These are phyloP conservation scores for Petrocephalus sullivani DNA, from an alignment of 2,797 vertebrate genomes.

Conservation along the genomic window DNA sequence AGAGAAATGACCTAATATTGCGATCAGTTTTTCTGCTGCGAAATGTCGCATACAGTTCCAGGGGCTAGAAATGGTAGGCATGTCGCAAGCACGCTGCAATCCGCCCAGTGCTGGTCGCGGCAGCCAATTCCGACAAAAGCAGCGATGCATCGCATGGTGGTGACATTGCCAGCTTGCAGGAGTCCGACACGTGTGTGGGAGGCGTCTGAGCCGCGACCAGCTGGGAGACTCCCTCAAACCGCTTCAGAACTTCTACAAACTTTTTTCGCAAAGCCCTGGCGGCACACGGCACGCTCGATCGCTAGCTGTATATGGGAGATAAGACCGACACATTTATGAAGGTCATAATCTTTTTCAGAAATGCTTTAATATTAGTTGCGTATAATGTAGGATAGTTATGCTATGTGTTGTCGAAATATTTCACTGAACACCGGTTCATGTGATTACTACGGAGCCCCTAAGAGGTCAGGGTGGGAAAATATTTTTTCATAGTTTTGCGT, in stretches of 20 bases:
- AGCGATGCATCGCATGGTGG: neutral
- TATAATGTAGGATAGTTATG: neutral
- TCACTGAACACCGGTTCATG: neutral
- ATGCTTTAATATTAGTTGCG: neutral
- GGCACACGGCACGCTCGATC: neutral
- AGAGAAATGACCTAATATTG: neutral
- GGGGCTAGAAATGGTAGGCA: neutral
- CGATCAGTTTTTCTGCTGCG: neutral
- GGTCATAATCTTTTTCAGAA: neutral
- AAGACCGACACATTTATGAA: neutral
- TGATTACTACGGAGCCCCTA: neutral
- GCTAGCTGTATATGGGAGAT: neutral
- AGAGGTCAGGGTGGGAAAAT: too few species aligned
- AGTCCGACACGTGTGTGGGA: neutral
- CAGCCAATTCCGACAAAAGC: neutral
- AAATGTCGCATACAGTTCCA: neutral
- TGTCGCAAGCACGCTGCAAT: neutral
- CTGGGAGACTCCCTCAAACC: neutral
- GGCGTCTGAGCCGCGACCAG: neutral
- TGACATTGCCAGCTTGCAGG: neutral
- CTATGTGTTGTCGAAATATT: neutral
- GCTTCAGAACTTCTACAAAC: neutral
- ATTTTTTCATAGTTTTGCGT: too few species aligned
- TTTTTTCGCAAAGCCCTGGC: neutral
- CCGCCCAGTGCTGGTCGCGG: too few species aligned